These are phyloP conservation scores for Iguana delicatissima DNA, from an alignment of 2,797 vertebrate genomes.

Conservation along the genomic window DNA sequence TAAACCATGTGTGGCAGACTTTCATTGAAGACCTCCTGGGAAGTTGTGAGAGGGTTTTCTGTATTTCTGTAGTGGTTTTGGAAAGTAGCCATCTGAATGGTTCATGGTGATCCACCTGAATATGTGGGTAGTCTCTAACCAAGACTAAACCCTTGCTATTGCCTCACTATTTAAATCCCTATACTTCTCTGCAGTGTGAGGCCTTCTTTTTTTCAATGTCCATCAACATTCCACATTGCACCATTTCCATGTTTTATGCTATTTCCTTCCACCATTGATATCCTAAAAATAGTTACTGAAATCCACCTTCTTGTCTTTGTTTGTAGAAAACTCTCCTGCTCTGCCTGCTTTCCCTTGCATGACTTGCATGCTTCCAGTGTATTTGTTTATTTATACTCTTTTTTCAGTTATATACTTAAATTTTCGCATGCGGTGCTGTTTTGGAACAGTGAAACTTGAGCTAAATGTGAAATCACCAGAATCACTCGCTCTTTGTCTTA, in stretches of 20 bases:
- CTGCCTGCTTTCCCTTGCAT: constrained; percentile 65
- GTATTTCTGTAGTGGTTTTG: background rate
- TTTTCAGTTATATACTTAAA: constrained; percentile 36
- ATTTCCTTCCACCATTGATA: constrained; percentile 61
- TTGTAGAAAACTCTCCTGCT: constrained; percentile 43
- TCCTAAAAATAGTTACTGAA: constrained; percentile 44
- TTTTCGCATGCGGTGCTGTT: constrained; percentile 37
- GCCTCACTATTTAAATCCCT: constrained; percentile 16
- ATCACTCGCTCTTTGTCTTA: background rate
- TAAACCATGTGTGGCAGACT: background rate
- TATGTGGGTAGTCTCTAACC: background rate
- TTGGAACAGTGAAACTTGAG: background rate
- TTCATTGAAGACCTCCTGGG: background rate
- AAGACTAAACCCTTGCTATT: background rate
- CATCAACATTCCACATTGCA: constrained; percentile 42
- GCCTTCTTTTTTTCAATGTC: constrained; percentile 19
- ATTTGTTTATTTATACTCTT: constrained; percentile 41
- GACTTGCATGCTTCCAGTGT: constrained; percentile 60
- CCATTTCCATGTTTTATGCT: constrained; percentile 80
- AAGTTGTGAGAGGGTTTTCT: too few relatives aligned
- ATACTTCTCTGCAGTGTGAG: background rate
- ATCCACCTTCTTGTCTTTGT: constrained; percentile 40
- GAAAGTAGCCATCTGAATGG: background rate
- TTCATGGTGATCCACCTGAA: background rate
- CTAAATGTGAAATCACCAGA: background rate